Conservation (phyloP, 2,113 vertebrate species). For the Sprattus sprattus region DNA sequence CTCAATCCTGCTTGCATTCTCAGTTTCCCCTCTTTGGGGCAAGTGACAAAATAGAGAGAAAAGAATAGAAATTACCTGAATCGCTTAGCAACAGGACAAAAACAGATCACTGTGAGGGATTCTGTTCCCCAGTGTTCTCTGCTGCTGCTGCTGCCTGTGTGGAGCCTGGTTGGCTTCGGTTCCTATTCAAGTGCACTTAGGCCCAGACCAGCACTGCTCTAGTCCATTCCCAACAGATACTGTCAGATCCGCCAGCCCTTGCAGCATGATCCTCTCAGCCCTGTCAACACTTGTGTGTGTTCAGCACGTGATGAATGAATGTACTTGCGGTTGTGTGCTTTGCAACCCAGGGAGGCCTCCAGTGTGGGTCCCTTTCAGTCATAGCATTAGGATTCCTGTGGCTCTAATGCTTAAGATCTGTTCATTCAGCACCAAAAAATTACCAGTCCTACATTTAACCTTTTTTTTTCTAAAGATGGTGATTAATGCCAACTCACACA, state of each 20-base stretch:
- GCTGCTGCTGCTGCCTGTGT: too few species aligned
- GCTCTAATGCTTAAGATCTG: conserved; percentile 8
- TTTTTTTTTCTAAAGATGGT: neutral
- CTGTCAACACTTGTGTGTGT: neutral
- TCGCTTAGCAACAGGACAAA: neutral
- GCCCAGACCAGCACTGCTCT: neutral
- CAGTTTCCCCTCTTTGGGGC: neutral
- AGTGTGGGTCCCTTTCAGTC: neutral
- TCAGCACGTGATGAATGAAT: neutral
- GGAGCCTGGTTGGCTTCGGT: too few species aligned
- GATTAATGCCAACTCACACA: neutral
- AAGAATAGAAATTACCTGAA: neutral
- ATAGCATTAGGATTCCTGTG: neutral
- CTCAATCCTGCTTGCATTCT: neutral
- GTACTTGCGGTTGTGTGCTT: neutral
- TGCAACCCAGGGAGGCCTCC: neutral
- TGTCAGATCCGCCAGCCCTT: neutral
- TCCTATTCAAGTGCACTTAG: neutral
- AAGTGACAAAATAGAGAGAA: neutral
- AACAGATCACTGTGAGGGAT: neutral
- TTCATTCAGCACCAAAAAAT: conserved; percentile 21
- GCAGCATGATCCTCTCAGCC: neutral
- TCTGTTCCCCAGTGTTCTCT: too few species aligned
- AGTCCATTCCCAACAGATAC: neutral
- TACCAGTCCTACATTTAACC: neutral